Conservation (phyloP, 2,797 vertebrate genomes). For the Rallus crepitans region DNA sequence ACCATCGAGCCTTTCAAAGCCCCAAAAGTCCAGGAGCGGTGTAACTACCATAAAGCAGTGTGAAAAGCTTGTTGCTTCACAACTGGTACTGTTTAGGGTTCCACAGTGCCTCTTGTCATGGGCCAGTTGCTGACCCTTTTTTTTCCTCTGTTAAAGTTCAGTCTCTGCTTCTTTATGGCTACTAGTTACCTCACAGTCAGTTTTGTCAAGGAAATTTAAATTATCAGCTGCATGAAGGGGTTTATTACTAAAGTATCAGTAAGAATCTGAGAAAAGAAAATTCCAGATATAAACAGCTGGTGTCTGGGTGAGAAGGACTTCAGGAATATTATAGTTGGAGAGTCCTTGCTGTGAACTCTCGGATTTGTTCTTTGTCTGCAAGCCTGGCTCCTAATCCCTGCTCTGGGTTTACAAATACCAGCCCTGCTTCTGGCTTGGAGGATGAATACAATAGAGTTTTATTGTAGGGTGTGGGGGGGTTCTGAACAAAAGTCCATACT, state of each 20-base stretch:
- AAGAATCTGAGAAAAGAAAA: neutral
- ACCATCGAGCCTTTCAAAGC: neutral
- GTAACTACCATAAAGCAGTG: neutral
- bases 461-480: neutral
- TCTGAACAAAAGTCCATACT: neutral
- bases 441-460: neutral
- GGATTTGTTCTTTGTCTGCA: slow-evolving; percentile 32
- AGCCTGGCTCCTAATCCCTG: slow-evolving; percentile 18
- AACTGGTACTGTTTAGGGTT: neutral
- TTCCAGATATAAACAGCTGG: neutral
- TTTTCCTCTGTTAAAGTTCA: neutral
- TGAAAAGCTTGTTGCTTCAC: neutral
- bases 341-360: slow-evolving; percentile 11
- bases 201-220: neutral
- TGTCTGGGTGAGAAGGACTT: neutral
- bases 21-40: neutral
- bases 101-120: neutral
- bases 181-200: neutral
- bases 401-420: slow-evolving; percentile 22
- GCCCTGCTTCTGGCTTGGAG: neutral
- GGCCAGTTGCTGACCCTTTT: neutral
- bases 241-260: neutral
- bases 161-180: neutral
- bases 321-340: neutral
- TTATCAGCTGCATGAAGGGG: neutral